Evolutionary conservation across 2,113 vertebrate genomes (phyloP), one percentile per base, ranked within the genome.

Genomic region (Cranoglanis bouderius): DNA sequence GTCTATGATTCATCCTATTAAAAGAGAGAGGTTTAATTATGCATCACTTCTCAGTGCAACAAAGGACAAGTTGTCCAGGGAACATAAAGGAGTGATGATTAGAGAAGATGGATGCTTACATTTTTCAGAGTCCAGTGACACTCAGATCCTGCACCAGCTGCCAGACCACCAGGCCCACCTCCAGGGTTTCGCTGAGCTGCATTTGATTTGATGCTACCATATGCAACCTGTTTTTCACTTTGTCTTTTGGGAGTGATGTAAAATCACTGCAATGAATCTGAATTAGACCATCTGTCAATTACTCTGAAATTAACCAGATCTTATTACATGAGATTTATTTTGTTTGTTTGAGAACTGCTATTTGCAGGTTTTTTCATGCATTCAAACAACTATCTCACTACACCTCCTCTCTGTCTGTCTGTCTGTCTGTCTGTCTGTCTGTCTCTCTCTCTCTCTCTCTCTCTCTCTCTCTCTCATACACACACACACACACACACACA

Each of bases 41-140:
- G 53, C 78, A 21, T 57, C 16, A 82, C 51, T 55, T 82, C 49
- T 82, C 53, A 57, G 16, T 82, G 16, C 81, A 83, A 61, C 40
- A 82, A 82, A 82, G 51, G 51, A 55, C 0, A 32, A 32, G 29
- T 55, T 82, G 29, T 55, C n/a, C 49, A 82, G 49, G 19, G 16
- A 6, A 82, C 32, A 82, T 32, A 35, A 83, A 40, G 19, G 35
- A 38, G 21, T 61, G 55, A 83, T 83, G 35, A 83, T 83, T 40
- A 40, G 19, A 61, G 12, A 40, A 26, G 81, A 63, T 84, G 38
- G 40, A 63, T 84, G 35, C 21, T 26, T 61, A 29, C 55, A 84
- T 84, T 84, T 84, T 83, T 57, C 49, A 75, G 38, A 75, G 72
- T 75, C 78, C 82, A 63, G 10, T 29, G 57, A 38, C 55, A 61